Evolutionary conservation across 1,140 invertebrate species (phyloP).

Genomic region (Drosophila leontia): DNA sequence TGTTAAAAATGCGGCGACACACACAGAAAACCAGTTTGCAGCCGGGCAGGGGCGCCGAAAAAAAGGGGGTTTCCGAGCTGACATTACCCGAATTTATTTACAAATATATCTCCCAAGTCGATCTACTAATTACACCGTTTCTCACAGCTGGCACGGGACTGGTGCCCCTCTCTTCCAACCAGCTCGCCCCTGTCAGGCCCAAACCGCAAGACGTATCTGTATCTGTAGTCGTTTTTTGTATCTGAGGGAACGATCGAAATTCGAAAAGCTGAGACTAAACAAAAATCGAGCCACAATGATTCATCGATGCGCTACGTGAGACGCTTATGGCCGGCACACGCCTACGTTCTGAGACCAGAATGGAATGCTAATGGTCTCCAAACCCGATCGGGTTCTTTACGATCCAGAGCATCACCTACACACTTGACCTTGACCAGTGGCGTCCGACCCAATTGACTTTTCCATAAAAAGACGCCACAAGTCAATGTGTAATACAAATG

Average conservation of each 20-base stretch:
- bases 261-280: slow-evolving; percentile 37
- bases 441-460: slow-evolving; percentile 54
- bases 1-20: slow-evolving; percentile 31
- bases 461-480: slow-evolving; percentile 14
- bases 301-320: slow-evolving; percentile 49
- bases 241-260: slow-evolving; percentile 44
- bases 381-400: slow-evolving; percentile 33
- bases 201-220: slow-evolving; percentile 19
- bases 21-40: slow-evolving; percentile 54
- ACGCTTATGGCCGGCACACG: slow-evolving; percentile 48
- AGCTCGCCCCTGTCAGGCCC: slow-evolving; percentile 8
- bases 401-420: slow-evolving; percentile 29
- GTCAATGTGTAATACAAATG: slow-evolving; percentile 29
- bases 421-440: slow-evolving; percentile 44
- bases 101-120: slow-evolving; percentile 24
- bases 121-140: slow-evolving; percentile 42
- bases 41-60: slow-evolving; percentile 7
- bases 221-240: slow-evolving; percentile 29
- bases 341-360: slow-evolving; percentile 38
- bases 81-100: slow-evolving; percentile 5
- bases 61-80: background rate
- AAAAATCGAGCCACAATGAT: slow-evolving; percentile 58
- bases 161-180: background rate
- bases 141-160: slow-evolving; percentile 26
- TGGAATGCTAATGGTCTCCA: slow-evolving; percentile 50